Evolutionary conservation across 2,797 vertebrate species (phyloP), one percentile per base, ranked within the genome.

Genomic region (Hafferia zeledoni): DNA sequence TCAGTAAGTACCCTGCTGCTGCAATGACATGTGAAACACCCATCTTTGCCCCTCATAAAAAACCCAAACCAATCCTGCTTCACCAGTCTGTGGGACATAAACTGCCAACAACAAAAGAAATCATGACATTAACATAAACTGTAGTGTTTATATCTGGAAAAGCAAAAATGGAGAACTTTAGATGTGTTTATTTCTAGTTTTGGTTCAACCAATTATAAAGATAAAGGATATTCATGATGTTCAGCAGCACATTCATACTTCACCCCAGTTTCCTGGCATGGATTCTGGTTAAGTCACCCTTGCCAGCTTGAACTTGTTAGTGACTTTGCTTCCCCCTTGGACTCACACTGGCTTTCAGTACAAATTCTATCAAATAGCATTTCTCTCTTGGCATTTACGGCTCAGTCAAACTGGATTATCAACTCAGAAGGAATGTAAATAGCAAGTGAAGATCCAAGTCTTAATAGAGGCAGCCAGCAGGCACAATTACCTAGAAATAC

Each of bases 331-430:
- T 87, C 78, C 76, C 89, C 55, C 74, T 77, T 86, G 69, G 60
- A 87, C 72, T 90, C 63, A 60, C 61, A 39, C 56, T 59, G 92
- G 75, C 82, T 91, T 92, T 90, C 71, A 69, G 83, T 35, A 83
- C 22, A 80, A 95, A 95, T 94, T 83, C 78, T 95, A 94, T 96
- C 80, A 65, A 94, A 80, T 9, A 94, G 78, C 70, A 91, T 93
- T 91, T 93, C 56, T 85, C 71, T 85, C 75, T 95, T 72, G 18
- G 82, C 92, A 96, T 84, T 89, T 92, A 96, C 4, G 0, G 71
- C 59, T 89, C 92, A 91, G 53, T 87, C 94, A 95, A 94, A 94
- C 87, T 90, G 94, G 90, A 92, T 87, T 85, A 87, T 94, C 81
- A 92, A 83, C 64, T 90, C 76, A 85, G 28, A 82, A 87, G 91